Conservation (phyloP, 2,113 vertebrate genomes). For the Scopus umbretta region DNA sequence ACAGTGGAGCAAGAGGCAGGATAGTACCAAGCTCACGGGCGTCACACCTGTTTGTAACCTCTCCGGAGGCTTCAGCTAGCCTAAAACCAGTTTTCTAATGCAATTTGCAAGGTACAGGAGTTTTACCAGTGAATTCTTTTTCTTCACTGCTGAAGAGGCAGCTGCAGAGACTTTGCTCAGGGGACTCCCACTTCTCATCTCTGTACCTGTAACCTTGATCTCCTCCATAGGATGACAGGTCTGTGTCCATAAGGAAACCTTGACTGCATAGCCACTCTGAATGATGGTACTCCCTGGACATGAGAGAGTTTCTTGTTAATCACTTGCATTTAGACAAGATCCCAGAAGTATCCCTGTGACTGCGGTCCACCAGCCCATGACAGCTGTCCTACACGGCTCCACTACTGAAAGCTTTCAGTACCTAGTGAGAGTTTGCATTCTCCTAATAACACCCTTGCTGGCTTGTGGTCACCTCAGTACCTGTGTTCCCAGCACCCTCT, state of each 20-base stretch:
- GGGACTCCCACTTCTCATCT: conserved; percentile 50
- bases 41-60: background rate
- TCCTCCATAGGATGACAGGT: background rate
- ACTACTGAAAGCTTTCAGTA: background rate
- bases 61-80: background rate
- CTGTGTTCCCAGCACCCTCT: background rate
- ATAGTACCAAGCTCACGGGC: background rate
- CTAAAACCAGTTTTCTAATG: background rate
- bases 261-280: background rate
- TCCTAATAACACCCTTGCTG: background rate
- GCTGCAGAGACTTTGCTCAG: conserved; percentile 64
- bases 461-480: background rate
- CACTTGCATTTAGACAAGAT: background rate
- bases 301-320: background rate
- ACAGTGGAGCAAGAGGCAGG: background rate
- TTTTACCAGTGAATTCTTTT: conserved; percentile 39
- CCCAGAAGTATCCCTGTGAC: background rate
- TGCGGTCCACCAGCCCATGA: background rate
- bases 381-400: background rate
- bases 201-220: conserved; percentile 2
- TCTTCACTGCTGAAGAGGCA: conserved; percentile 29
- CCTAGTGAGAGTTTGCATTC: background rate
- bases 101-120: conserved; percentile 26
- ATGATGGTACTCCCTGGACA: background rate
- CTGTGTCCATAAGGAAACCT: background rate